Evolutionary conservation across 2,888 invertebrate genomes (phyloP).

Genomic region (Protodeltote pygarga): DNA sequence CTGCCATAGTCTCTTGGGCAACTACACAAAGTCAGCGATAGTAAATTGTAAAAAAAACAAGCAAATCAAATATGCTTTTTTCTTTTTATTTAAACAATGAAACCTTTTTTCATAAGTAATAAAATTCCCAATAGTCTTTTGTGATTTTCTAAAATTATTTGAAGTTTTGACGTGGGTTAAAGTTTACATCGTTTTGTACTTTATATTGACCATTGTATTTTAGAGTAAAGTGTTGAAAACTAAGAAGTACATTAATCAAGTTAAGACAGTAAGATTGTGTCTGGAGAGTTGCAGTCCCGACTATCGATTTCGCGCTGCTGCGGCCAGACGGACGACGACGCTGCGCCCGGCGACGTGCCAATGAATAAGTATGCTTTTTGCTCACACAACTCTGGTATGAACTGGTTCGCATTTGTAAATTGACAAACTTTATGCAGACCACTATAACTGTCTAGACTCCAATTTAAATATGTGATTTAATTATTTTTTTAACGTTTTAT

Average conservation of each 20-base stretch:
- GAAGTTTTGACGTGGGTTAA: neutral
- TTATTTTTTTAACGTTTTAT: constrained; percentile 8
- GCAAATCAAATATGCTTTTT: no score
- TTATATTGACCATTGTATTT: constrained; percentile 21
- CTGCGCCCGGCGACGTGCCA: constrained; percentile 68
- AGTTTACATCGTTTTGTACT: constrained; percentile 8
- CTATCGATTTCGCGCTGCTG: constrained; percentile 74
- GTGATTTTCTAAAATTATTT: neutral
- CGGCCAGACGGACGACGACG: constrained; percentile 69
- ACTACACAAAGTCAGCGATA: no score
- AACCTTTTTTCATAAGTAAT: no score
- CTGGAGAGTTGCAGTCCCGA: constrained; percentile 61
- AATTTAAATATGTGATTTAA: constrained; percentile 32
- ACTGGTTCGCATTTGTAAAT: constrained; percentile 55
- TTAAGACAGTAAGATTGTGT: constrained; percentile 51
- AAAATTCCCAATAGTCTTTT: no score
- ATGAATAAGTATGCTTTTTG: constrained; percentile 80
- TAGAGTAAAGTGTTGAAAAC: constrained; percentile 12
- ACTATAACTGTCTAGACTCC: constrained; percentile 33
- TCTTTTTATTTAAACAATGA: no score
- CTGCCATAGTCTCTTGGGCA: no score
- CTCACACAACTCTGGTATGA: constrained; percentile 55
- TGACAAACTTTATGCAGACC: constrained; percentile 52
- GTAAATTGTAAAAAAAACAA: no score
- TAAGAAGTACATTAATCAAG: constrained; percentile 44